Conservation (phyloP, 1,140 invertebrate genomes). For the Anoplolepis gracilipes region DNA sequence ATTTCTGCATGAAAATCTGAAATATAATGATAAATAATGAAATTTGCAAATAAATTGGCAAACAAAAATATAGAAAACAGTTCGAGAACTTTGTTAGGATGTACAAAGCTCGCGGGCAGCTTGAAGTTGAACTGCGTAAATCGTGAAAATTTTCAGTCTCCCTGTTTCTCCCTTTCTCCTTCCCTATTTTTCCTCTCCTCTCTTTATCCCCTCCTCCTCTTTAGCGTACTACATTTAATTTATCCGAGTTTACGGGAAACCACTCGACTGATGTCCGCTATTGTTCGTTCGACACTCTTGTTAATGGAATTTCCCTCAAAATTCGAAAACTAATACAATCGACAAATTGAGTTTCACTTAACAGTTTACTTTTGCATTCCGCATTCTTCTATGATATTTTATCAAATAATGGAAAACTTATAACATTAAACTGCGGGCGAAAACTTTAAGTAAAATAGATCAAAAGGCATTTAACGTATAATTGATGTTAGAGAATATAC, state of each 20-base stretch:
- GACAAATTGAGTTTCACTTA: constrained; percentile 28
- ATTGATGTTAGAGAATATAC: neutral
- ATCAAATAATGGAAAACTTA: constrained; percentile 40
- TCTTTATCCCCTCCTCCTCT: neutral
- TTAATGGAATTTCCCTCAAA: constrained; percentile 77
- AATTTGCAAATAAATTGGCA: constrained; percentile 13
- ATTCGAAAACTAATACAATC: constrained; percentile 75
- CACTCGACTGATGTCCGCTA: constrained; percentile 40
- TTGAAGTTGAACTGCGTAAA: constrained; percentile 46
- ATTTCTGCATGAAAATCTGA: neutral
- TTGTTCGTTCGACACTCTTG: constrained; percentile 52
- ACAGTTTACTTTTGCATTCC: constrained; percentile 8
- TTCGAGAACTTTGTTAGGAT: constrained; percentile 6
- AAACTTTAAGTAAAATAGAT: neutral
- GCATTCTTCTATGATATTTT: neutral
- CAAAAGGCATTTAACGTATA: neutral
- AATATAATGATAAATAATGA: neutral
- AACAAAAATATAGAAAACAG: constrained; percentile 37
- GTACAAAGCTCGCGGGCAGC: constrained; percentile 11
- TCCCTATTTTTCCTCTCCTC: neutral
- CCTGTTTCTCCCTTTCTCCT: neutral
- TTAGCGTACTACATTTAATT: constrained; percentile 29
- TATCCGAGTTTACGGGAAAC: constrained; percentile 60
- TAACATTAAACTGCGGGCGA: constrained; percentile 23
- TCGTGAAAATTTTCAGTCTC: constrained; percentile 50